Evolutionary conservation across 2,888 invertebrate genomes (phyloP).

Genomic region (Apantesis nais): DNA sequence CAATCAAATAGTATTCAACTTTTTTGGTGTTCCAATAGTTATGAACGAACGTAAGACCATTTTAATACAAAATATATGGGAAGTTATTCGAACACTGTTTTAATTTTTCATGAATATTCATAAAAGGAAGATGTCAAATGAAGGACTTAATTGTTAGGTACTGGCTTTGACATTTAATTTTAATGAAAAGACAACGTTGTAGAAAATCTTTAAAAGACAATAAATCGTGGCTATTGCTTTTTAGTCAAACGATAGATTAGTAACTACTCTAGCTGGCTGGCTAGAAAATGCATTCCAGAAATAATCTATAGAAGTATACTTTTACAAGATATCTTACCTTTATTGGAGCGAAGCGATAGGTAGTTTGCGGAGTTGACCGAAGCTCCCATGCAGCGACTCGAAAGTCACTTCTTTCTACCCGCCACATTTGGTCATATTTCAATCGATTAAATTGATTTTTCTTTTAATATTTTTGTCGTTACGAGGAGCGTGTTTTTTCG

Average conservation of each 20-base stretch:
- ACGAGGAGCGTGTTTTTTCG: no score
- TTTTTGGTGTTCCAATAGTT: background rate
- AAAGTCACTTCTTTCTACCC: no score
- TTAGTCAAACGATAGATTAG: background rate
- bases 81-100: background rate
- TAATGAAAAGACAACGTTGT: background rate
- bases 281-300: no score
- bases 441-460: no score
- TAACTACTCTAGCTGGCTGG: background rate
- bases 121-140: background rate
- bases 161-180: background rate
- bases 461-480: no score
- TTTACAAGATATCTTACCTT: background rate
- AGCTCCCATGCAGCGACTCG: no score
- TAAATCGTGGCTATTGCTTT: background rate
- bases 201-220: background rate
- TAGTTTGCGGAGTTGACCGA: no score
- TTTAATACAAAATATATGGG: background rate
- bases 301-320: no score
- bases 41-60: background rate
- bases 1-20: background rate
- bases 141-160: background rate
- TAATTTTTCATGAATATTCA: slow-evolving; percentile 1
- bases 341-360: no score
- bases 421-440: no score